These are phyloP conservation scores for Pseudopleuronectes americanus DNA, from an alignment of 2,797 vertebrate genomes.

Conservation along the genomic window DNA sequence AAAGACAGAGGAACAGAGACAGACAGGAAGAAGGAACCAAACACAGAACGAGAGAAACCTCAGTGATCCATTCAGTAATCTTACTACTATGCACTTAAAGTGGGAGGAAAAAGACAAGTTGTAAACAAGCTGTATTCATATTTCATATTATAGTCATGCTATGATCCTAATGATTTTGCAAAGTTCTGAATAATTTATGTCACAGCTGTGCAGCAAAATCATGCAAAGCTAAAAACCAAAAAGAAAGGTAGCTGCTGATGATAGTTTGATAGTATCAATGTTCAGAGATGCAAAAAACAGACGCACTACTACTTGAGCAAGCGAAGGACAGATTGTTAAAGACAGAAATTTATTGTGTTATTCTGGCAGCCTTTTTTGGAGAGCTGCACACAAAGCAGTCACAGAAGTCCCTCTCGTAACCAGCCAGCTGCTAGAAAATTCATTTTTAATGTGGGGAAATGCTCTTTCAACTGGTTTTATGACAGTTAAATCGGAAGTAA, in stretches of 20 bases:
- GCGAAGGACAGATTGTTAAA: background rate
- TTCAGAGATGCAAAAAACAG: slow-evolving; percentile 2
- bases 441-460: slow-evolving; percentile 6
- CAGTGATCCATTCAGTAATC: background rate
- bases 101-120: background rate
- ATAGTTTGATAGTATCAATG: background rate
- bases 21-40: slow-evolving; percentile 30
- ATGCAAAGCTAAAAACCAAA: background rate
- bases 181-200: background rate
- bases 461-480: background rate
- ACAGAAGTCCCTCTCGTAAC: background rate
- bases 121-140: slow-evolving; percentile 5
- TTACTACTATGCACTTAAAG: background rate
- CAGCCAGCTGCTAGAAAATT: slow-evolving; percentile 12
- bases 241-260: background rate
- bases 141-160: slow-evolving; percentile 6
- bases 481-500: background rate
- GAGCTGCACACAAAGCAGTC: slow-evolving; percentile 9
- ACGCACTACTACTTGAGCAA: background rate
- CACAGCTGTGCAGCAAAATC: background rate
- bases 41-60: slow-evolving; percentile 29
- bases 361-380: slow-evolving; percentile 6
- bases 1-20: slow-evolving; percentile 39
- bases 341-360: background rate
- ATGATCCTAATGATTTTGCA: background rate